Evolutionary conservation across 2,113 vertebrate species (phyloP).

Genomic region (Oophaga pumilio): DNA sequence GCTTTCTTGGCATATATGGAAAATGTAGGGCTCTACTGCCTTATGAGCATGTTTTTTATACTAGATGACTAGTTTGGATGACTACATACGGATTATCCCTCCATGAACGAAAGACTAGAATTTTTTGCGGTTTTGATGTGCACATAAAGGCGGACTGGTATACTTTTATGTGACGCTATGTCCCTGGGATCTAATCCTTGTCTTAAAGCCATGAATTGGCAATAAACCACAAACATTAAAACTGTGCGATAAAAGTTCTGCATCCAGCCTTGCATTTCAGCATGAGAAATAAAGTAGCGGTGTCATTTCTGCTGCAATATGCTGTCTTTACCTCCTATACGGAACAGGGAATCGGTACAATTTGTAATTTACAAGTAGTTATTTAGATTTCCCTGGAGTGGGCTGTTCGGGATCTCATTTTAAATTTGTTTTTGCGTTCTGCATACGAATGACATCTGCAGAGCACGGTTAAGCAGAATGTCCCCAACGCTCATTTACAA

Average conservation of each 20-base stretch:
- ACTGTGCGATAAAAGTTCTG: not conserved
- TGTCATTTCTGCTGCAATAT: constrained; percentile 21
- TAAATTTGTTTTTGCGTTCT: constrained; percentile 19
- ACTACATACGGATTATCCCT: no score
- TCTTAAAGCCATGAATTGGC: not conserved
- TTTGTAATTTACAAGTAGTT: constrained; percentile 32
- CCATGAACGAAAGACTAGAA: not conserved
- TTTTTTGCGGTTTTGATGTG: not conserved
- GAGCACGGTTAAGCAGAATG: constrained; percentile 35
- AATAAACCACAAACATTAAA: not conserved
- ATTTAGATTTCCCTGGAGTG: constrained; percentile 42
- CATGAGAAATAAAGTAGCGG: not conserved
- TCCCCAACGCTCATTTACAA: constrained; percentile 48
- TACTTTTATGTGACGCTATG: not conserved
- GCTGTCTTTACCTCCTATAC: not conserved
- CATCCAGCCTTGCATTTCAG: not conserved
- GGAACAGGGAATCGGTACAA: not conserved
- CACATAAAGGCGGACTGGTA: not conserved
- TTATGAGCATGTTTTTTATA: no score
- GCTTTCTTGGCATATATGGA: no score
- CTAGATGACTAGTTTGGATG: no score
- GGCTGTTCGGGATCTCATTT: constrained; percentile 39
- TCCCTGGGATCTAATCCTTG: not conserved
- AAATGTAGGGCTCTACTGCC: no score
- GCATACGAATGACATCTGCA: constrained; percentile 52